Conservation (phyloP, 2,113 vertebrate species). For the Leuciscus idus region DNA sequence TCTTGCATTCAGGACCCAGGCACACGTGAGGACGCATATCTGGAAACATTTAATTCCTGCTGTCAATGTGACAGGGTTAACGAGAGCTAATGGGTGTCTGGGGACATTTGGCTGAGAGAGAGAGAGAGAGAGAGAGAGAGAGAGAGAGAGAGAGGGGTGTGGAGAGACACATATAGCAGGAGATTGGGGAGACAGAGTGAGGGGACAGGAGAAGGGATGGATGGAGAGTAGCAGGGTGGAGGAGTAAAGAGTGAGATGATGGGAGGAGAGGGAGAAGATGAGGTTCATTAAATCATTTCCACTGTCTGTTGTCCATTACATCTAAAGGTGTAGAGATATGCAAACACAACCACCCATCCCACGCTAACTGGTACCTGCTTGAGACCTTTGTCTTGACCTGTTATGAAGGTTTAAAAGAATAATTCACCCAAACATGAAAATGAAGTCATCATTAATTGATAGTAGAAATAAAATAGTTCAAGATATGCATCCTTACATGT, state of each 20-base stretch:
- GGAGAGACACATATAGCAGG: conserved; percentile 2
- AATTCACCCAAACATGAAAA: background rate
- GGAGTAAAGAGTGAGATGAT: conserved; percentile 22
- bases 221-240: background rate
- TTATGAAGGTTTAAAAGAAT: background rate
- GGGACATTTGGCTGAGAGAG: conserved; percentile 61
- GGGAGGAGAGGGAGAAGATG: conserved; percentile 28
- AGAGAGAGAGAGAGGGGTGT: background rate
- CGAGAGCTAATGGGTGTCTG: conserved; percentile 75
- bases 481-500: background rate
- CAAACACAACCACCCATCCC: background rate
- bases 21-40: conserved; percentile 72
- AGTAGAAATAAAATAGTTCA: background rate
- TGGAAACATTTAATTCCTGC: conserved; percentile 77
- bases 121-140: conserved; percentile 45
- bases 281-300: background rate
- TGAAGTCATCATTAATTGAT: background rate
- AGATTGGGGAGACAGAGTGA: background rate
- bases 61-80: conserved; percentile 79
- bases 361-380: background rate
- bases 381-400: background rate
- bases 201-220: conserved; percentile 10
- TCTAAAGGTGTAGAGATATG: background rate
- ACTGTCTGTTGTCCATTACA: background rate
- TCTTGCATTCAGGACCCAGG: conserved; percentile 7